Conservation (phyloP, 2,797 vertebrate species). For the Ctenochaetus hawaiiensis region DNA sequence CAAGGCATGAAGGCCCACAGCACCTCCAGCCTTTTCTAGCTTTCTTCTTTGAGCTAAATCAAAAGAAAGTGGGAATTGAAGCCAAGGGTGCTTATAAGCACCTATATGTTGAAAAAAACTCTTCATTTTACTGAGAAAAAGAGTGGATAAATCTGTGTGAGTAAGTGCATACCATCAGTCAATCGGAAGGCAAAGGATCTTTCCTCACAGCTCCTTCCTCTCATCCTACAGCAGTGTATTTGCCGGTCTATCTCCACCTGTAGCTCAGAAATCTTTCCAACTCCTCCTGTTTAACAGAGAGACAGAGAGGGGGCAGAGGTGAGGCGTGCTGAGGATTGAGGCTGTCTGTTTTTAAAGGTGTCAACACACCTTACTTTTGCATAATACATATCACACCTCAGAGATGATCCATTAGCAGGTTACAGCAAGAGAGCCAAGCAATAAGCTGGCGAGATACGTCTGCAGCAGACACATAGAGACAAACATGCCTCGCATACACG, state of each 20-base stretch:
- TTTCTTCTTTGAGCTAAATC: conserved; percentile 56
- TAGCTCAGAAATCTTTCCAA: conserved; percentile 77
- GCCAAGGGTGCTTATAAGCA: conserved; percentile 41
- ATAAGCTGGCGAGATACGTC: conserved; percentile 73
- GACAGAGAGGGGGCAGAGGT: conserved; percentile 58
- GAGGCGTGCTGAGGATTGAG: conserved; percentile 72
- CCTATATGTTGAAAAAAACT: conserved; percentile 41
- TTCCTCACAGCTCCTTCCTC: conserved; percentile 54
- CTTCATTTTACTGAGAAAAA: conserved; percentile 27
- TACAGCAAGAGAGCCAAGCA: conserved; percentile 68
- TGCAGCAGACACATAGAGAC: conserved; percentile 41
- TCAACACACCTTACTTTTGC: conserved; percentile 84
- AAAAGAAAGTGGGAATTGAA: conserved; percentile 49
- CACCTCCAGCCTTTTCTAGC: conserved; percentile 41
- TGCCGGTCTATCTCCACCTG: conserved; percentile 71
- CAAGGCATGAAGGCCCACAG: conserved; percentile 47
- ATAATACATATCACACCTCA: conserved; percentile 86
- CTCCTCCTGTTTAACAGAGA: conserved; percentile 69
- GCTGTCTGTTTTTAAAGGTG: conserved; percentile 82
- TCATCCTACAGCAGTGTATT: conserved; percentile 67
- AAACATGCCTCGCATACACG: conserved; percentile 42
- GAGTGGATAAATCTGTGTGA: conserved; percentile 29
- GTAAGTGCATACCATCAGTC: conserved; percentile 8
- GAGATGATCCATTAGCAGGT: conserved; percentile 87
- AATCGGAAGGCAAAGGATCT: conserved; percentile 66